Conservation (phyloP, 2,888 invertebrate species). For the Sabellastarte sp. region DNA sequence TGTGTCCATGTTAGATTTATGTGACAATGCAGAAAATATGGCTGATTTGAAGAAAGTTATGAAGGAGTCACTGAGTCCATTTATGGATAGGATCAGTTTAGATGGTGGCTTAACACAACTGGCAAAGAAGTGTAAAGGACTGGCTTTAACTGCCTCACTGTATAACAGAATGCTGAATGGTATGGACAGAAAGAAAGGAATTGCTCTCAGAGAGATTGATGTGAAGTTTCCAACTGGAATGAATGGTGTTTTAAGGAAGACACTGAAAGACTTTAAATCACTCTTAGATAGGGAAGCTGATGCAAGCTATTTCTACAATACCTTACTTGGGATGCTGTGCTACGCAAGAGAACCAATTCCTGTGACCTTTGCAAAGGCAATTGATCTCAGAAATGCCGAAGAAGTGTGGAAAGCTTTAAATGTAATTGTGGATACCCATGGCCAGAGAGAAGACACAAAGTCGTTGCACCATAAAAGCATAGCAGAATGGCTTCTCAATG, state of each 20-base stretch:
- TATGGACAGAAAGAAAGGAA: constrained; percentile 10
- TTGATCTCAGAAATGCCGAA: constrained; percentile 10
- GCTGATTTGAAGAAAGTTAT: constrained; percentile 28
- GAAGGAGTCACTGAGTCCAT: constrained; percentile 21
- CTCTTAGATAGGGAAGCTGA: constrained; percentile 10
- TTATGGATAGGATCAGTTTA: constrained; percentile 32
- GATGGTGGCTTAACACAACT: constrained; percentile 30
- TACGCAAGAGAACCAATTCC: constrained; percentile 11
- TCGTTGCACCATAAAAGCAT: constrained; percentile 16
- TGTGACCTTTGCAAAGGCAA: background rate
- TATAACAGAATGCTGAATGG: constrained; percentile 12
- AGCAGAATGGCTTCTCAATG: constrained; percentile 24
- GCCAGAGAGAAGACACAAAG: too few species aligned
- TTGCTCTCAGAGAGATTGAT: constrained; percentile 27
- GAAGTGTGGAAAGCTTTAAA: constrained; percentile 14
- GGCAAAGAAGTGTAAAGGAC: constrained; percentile 25
- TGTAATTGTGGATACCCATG: background rate
- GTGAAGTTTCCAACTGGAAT: constrained; percentile 22
- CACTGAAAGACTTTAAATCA: constrained; percentile 16
- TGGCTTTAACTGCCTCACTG: constrained; percentile 24
- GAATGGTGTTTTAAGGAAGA: constrained; percentile 8
- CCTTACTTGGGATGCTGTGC: constrained; percentile 14
- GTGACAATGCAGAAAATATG: constrained; percentile 18
- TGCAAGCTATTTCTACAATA: constrained; percentile 7
- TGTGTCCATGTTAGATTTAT: constrained; percentile 19